Base-by-base conservation (phyloP, 2,113 vertebrate genomes). In the Oncorhynchus tshawytscha region DNA sequence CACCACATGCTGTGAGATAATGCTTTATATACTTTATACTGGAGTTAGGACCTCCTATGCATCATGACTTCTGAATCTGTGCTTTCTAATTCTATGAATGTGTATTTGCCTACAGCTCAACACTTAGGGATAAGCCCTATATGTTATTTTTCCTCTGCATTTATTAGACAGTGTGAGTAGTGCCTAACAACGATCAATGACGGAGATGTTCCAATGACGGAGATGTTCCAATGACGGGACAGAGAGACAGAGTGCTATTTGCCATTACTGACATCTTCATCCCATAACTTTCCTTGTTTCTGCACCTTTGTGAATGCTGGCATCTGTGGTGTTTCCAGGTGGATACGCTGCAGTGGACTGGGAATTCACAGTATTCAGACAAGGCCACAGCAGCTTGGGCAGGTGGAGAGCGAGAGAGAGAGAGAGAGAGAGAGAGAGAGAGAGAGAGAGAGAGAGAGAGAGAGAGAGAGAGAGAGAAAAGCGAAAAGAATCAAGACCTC, bases 181-280 rank as follows among this genome's bases (percentile, higher is more conserved):
- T 24, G 24, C 24, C 65, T 16, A 22, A 62, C 59, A 7, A 87
- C 90, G 89, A 89, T 86, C 89, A 90, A 79, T 81, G 88, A 92
- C 89, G 88, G 86, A 92, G 91, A 91, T 87, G 84, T 92, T 89
- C 78, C 72, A 86, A 69, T 45, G 24, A 82, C 89, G 88, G 91
- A 91, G 91, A 91, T 86, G 84, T 92, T 89, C 78, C 72, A 86
- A 69, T 45, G 87, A 82, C 88, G 89, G 91, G 89, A 90, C 87
- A 88, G 89, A 89, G 89, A 91, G 91, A 92, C 91, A 90, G 89
- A 89, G 89, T 85, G 89, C 79, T 87, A 90, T 93, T 92, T 90
- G 89, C 90, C 91, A 92, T 90, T 91, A 91, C 90, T 89, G 88
- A 94, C 88, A 88, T 93, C 93, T 93, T 92, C 88, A 94, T 94